These are phyloP conservation scores for Pholis gunnellus DNA, from an alignment of 2,113 vertebrate species.

Conservation along the genomic window DNA sequence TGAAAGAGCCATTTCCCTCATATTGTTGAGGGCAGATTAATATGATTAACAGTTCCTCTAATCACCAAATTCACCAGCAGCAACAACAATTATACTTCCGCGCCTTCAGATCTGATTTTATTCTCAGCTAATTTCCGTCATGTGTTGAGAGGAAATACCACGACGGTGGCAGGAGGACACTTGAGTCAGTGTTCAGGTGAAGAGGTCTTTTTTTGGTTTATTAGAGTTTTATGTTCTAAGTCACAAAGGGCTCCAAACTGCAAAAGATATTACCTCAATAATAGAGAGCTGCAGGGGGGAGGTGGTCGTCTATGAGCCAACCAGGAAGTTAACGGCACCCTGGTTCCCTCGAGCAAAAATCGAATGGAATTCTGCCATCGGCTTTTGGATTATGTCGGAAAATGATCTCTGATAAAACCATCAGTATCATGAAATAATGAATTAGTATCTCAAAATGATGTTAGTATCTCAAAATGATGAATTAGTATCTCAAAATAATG, in stretches of 20 bases:
- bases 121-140: slow-evolving; percentile 10
- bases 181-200: background rate
- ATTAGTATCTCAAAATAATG: too few relatives aligned
- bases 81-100: background rate
- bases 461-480: too few relatives aligned
- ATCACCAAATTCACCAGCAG: background rate
- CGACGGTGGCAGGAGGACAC: slow-evolving; percentile 1
- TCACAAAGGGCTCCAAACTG: slow-evolving; percentile 10
- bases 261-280: background rate
- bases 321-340: too few relatives aligned
- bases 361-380: too few relatives aligned
- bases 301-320: too few relatives aligned
- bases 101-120: slow-evolving; percentile 9
- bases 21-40: background rate
- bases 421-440: too few relatives aligned
- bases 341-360: too few relatives aligned
- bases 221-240: background rate
- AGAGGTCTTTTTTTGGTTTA: background rate
- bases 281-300: too few relatives aligned
- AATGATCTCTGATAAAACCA: too few relatives aligned
- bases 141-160: slow-evolving; percentile 23
- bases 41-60: slow-evolving; percentile 2
- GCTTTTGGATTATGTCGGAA: too few relatives aligned
- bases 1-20: background rate
- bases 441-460: too few relatives aligned